These are phyloP conservation scores for Elanoides forficatus DNA, from an alignment of 2,113 vertebrate genomes.

Conservation along the genomic window DNA sequence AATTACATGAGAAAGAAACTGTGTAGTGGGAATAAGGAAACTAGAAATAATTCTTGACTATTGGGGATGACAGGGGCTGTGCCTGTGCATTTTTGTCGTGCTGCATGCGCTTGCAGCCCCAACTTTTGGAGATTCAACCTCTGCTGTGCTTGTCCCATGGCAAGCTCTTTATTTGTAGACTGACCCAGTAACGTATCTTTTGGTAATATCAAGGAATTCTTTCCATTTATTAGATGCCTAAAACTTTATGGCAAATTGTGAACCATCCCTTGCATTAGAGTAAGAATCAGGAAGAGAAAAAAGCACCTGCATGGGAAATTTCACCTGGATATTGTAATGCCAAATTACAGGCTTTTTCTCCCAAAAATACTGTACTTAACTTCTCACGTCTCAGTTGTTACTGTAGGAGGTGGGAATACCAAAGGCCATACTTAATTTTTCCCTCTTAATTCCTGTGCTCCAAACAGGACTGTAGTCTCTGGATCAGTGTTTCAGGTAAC, in stretches of 20 bases:
- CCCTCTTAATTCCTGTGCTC: not conserved
- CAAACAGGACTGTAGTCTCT: not conserved
- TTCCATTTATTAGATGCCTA: not conserved
- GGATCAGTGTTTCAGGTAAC: not conserved
- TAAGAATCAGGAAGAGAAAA: not conserved
- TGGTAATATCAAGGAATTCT: not conserved
- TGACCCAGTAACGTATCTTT: rapidly evolving
- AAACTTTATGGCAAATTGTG: not conserved
- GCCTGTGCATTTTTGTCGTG: rapidly evolving
- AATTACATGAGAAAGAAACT: not conserved
- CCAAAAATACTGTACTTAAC: not conserved
- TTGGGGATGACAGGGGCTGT: not conserved
- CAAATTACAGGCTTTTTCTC: not conserved
- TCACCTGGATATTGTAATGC: not conserved
- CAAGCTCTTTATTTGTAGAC: not conserved
- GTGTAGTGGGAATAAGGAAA: not conserved
- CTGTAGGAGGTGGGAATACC: not conserved
- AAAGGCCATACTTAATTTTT: not conserved
- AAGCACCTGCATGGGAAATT: rapidly evolving
- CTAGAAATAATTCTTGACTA: not conserved
- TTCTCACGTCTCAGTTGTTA: not conserved
- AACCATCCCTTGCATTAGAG: rapidly evolving
- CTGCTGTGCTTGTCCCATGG: rapidly evolving
- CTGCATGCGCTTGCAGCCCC: rapidly evolving
- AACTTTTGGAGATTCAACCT: not conserved